phyloP scores from a whole-genome alignment of 2,797 vertebrate species.

The Myotis vivesi region DNA sequence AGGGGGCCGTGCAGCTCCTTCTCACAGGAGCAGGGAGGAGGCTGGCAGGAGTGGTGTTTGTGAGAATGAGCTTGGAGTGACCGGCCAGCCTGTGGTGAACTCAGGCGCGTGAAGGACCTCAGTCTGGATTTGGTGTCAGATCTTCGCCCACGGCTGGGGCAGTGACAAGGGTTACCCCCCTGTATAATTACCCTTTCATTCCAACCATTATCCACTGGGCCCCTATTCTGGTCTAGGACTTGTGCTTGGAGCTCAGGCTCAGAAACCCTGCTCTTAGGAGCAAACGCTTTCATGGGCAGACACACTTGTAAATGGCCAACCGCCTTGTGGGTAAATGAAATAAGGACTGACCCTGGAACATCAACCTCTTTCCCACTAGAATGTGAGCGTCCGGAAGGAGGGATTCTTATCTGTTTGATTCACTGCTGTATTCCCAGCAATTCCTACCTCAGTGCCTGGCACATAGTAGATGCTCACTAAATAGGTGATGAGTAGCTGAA shows the following conservation, averaged over 20 bases:
- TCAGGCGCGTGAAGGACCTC: neutral
- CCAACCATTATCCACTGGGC: neutral
- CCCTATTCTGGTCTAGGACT: neutral
- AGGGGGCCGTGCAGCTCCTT: constrained; percentile 36
- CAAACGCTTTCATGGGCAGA: neutral
- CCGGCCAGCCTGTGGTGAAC: neutral
- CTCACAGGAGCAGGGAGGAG: neutral
- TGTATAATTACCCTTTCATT: neutral
- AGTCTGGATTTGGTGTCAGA: neutral
- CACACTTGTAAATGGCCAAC: neutral
- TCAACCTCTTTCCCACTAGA: neutral
- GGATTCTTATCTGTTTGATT: neutral
- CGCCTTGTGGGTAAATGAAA: neutral
- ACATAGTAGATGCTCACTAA: neutral
- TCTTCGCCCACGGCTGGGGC: neutral
- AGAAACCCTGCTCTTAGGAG: neutral
- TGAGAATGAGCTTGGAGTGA: neutral
- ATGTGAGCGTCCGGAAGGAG: neutral
- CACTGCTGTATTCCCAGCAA: neutral
- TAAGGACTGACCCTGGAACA: neutral
- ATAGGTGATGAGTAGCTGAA: neutral
- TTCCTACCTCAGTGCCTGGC: neutral
- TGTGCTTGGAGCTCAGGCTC: neutral
- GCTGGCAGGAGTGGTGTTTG: neutral
- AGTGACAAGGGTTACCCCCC: neutral